phyloP scores from a whole-genome alignment of 1,140 invertebrate species.

The Luehdorfia chinensis region DNA sequence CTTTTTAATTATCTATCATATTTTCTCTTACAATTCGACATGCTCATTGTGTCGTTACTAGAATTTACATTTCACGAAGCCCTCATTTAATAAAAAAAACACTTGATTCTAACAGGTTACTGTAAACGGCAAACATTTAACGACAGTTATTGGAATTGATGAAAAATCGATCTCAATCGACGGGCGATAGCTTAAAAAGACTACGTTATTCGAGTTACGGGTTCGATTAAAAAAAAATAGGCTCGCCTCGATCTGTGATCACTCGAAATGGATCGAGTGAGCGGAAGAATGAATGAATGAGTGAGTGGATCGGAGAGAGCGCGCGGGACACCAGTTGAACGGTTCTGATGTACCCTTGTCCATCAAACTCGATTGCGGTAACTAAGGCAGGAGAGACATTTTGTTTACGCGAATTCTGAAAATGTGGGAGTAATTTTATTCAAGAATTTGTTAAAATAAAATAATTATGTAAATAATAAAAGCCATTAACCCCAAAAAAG shows the following conservation, averaged over 20 bases:
- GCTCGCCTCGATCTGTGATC: slow-evolving; percentile 50
- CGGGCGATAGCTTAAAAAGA: slow-evolving; percentile 4
- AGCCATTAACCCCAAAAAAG: too few species aligned
- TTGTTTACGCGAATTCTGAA: too few species aligned
- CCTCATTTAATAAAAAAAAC: too few species aligned
- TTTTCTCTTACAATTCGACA: too few species aligned
- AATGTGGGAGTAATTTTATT: too few species aligned
- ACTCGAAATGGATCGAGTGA: slow-evolving; percentile 57
- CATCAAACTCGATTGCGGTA: slow-evolving; percentile 46
- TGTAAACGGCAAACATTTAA: not conserved
- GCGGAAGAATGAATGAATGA: slow-evolving; percentile 56
- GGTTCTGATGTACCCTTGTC: slow-evolving; percentile 55
- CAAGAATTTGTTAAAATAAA: too few species aligned
- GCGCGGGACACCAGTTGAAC: slow-evolving; percentile 66
- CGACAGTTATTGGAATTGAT: too few species aligned
- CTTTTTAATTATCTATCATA: too few species aligned
- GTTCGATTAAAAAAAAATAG: slow-evolving; percentile 32
- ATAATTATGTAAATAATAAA: too few species aligned
- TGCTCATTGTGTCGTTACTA: too few species aligned
- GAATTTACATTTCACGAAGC: too few species aligned
- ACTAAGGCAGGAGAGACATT: slow-evolving; percentile 29
- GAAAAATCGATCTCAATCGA: not conserved
- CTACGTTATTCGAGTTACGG: slow-evolving; percentile 21
- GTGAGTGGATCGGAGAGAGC: slow-evolving; percentile 32
- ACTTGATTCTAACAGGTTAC: too few species aligned